phyloP scores from a whole-genome alignment of 2,888 invertebrate genomes.

The Auanema freiburgensis region DNA sequence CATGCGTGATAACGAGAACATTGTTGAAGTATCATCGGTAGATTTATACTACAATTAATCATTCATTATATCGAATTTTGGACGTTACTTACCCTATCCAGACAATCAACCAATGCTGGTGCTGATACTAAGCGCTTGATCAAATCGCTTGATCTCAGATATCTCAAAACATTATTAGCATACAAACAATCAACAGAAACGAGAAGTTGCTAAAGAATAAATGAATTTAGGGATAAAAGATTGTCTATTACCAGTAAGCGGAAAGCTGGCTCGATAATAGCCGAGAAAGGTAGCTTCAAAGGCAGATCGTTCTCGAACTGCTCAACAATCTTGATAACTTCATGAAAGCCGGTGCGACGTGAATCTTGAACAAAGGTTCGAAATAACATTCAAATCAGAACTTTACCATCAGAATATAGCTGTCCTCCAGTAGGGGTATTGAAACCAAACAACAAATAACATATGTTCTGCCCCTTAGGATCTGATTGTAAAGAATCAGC shows the following conservation, averaged over 20 bases:
- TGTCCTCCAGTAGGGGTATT: constrained; percentile 17
- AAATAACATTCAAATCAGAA: neutral
- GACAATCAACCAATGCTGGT: neutral
- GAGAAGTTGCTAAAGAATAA: constrained; percentile 36
- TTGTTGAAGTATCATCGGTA: constrained; percentile 9
- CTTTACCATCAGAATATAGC: constrained; percentile 11
- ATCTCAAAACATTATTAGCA: constrained; percentile 38
- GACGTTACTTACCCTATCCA: neutral
- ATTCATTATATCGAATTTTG: constrained; percentile 11
- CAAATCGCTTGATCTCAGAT: constrained; percentile 47
- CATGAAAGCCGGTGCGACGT: constrained; percentile 44
- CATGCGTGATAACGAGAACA: constrained; percentile 34
- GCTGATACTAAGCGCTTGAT: constrained; percentile 38
- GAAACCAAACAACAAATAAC: constrained; percentile 43
- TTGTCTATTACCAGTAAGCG: constrained; percentile 44
- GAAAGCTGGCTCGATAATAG: constrained; percentile 54
- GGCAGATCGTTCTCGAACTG: constrained; percentile 40
- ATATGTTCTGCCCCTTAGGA: constrained; percentile 31
- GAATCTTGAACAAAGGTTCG: constrained; percentile 28
- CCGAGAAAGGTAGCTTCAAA: constrained; percentile 45
- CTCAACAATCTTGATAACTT: constrained; percentile 53
- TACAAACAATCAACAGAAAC: constrained; percentile 31
- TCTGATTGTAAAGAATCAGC: constrained; percentile 37
- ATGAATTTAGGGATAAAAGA: constrained; percentile 1
- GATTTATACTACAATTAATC: constrained; percentile 1